phyloP scores from a whole-genome alignment of 2,888 invertebrate species.

The Holacanthella duospinosa region DNA sequence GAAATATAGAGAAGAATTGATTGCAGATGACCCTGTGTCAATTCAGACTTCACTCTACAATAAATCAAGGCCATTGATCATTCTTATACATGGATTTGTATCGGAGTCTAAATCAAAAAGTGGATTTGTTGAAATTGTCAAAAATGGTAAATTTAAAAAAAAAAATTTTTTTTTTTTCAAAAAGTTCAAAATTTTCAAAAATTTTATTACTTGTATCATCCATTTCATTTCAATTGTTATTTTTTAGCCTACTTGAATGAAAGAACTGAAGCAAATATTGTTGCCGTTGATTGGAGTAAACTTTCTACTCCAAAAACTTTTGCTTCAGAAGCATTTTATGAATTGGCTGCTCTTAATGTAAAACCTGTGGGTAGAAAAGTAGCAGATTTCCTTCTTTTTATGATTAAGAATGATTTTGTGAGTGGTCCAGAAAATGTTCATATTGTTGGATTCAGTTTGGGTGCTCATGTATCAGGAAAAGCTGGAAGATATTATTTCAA shows the following conservation, averaged over 20 bases:
- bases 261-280: slow-evolving; percentile 3
- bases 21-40: background rate
- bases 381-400: slow-evolving; percentile 4
- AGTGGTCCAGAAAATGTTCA: background rate
- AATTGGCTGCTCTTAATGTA: slow-evolving; percentile 4
- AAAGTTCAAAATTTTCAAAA: too few relatives aligned
- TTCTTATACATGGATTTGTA: slow-evolving; percentile 9
- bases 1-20: slow-evolving; percentile 4
- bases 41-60: background rate
- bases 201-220: background rate
- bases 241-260: slow-evolving; percentile 4
- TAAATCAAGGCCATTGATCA: background rate
- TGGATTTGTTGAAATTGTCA: slow-evolving; percentile 2
- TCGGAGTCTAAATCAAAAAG: background rate
- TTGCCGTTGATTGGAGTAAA: slow-evolving; percentile 6
- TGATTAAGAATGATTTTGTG: background rate
- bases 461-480: slow-evolving; percentile 8
- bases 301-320: background rate
- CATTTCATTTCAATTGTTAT: background rate
- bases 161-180: background rate
- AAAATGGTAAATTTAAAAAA: slow-evolving; percentile 2
- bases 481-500: background rate
- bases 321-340: background rate
- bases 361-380: background rate
- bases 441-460: slow-evolving; percentile 8